Evolutionary conservation across 2,888 invertebrate genomes (phyloP).

Genomic region (Falcaria lacertinaria): DNA sequence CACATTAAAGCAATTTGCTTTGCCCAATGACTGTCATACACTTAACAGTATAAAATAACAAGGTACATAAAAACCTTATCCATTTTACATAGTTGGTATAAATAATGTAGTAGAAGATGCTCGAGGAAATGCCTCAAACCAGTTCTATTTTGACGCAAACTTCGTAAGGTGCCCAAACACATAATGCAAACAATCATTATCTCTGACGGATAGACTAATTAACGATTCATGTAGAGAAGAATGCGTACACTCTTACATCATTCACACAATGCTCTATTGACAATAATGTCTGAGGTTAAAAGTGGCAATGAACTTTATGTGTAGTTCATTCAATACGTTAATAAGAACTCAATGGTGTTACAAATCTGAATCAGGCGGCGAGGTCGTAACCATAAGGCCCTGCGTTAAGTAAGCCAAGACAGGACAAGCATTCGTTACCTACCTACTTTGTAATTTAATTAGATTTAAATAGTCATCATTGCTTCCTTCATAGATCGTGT

Average conservation of each 20-base stretch:
- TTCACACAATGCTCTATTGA: constrained; percentile 34
- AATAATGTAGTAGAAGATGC: no score
- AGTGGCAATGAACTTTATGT: constrained; percentile 47
- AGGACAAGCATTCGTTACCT: not conserved
- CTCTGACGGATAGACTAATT: constrained; percentile 33
- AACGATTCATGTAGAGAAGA: constrained; percentile 41
- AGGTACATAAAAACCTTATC: no score
- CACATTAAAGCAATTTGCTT: no score
- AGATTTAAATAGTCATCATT: no score
- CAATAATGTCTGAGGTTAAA: constrained; percentile 22
- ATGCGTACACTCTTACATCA: constrained; percentile 37
- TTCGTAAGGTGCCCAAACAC: not conserved
- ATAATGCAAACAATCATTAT: constrained; percentile 30
- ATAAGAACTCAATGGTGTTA: constrained; percentile 29
- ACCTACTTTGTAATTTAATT: no score
- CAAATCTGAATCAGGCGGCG: constrained; percentile 40
- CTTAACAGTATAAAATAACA: no score
- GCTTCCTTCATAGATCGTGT: no score
- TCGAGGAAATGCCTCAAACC: no score
- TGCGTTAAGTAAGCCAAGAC: constrained; percentile 19
- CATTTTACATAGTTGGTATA: no score
- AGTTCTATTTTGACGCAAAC: constrained; percentile 1
- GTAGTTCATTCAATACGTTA: constrained; percentile 32
- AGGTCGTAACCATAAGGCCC: constrained; percentile 40
- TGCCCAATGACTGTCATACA: no score